Base-by-base conservation (phyloP, 2,888 invertebrate genomes). In the Tuberolachnus salignus region DNA sequence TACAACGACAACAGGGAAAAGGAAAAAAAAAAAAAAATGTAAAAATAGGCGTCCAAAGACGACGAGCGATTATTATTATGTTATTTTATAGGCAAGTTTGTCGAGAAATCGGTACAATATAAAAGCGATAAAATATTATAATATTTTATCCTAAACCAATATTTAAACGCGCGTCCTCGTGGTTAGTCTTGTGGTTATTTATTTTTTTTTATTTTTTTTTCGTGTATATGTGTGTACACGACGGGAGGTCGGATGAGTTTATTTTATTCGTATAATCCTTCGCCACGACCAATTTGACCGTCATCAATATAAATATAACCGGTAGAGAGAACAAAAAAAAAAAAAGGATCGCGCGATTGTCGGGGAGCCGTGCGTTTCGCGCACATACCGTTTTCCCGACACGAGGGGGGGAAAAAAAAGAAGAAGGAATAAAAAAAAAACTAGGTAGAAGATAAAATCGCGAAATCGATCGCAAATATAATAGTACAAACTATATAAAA, bases 101-200 rank as follows among this genome's bases (percentile, higher is more conserved):
- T 34, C 34, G 34, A 34, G 34, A 34, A 34, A 34, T 34, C 34
- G 34, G 34, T 34, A 6, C n/a, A 34, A 34, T 34, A 34, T 4
- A 34, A 34, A 34, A 34, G 3, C 34, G 6, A 34, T 4, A 34
- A 69, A n/a, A 34, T 34, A 34, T 34, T 34, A 34, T 6, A 44
- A 71, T 57, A 71, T n/a, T n/a, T n/a, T 26, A 72, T 49, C 44
- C 23, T 57, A 44, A 57, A 23, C 55, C 23, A 70, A 57, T 70
- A 70, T 53, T 69, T 69, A 53, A 69, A 69, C 42, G 19, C 34
- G 34, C 11, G 23, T 23, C 23, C 8, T 3, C 23, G 44, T 57
- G 14, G 10, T 69, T 69, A 21, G 19, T 70, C 57, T 23, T 1
- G 10, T n/a, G 21, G 6, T 34, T 34, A 34, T 34, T 34, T 34